phyloP scores from a whole-genome alignment of 2,113 vertebrate species.

The Pungitius pungitius region DNA sequence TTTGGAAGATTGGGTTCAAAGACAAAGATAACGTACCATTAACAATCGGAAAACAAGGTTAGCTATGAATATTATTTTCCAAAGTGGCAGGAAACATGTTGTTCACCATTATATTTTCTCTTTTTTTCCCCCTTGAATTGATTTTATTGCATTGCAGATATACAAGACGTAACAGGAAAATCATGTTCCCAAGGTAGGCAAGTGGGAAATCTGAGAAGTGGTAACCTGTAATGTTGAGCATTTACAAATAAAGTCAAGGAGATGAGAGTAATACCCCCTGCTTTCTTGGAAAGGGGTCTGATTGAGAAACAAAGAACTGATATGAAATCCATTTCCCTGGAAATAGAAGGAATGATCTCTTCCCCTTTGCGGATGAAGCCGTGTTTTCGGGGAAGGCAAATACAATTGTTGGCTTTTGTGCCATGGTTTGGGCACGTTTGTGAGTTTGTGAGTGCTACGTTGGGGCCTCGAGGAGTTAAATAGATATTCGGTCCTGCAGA shows the following conservation, averaged over 20 bases:
- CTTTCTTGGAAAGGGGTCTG: slow-evolving; percentile 74
- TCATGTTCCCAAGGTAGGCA: slow-evolving; percentile 45
- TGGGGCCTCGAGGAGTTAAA: slow-evolving; percentile 21
- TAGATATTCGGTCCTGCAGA: slow-evolving; percentile 42
- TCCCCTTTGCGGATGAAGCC: slow-evolving; percentile 43
- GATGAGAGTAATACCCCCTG: slow-evolving; percentile 71
- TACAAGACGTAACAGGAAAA: slow-evolving; percentile 57
- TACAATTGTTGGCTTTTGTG: slow-evolving; percentile 48
- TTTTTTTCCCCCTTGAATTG: slow-evolving; percentile 64
- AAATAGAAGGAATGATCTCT: slow-evolving; percentile 71
- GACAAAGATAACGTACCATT: slow-evolving; percentile 39
- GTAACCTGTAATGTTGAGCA: slow-evolving; percentile 69
- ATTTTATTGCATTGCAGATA: slow-evolving; percentile 64
- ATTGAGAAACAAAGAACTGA: slow-evolving; percentile 75
- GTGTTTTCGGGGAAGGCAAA: slow-evolving; percentile 51
- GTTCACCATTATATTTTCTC: slow-evolving; percentile 45
- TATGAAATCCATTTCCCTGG: slow-evolving; percentile 76
- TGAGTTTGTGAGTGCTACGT: neutral
- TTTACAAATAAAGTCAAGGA: slow-evolving; percentile 73
- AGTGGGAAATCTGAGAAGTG: slow-evolving; percentile 67
- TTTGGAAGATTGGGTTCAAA: slow-evolving; percentile 47
- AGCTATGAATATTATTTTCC: slow-evolving; percentile 34
- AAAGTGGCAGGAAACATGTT: slow-evolving; percentile 41
- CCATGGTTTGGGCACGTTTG: slow-evolving; percentile 1
- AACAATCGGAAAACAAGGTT: slow-evolving; percentile 41